Evolutionary conservation across 2,113 vertebrate species (phyloP).

Genomic region (Campylomormyrus numenius): DNA sequence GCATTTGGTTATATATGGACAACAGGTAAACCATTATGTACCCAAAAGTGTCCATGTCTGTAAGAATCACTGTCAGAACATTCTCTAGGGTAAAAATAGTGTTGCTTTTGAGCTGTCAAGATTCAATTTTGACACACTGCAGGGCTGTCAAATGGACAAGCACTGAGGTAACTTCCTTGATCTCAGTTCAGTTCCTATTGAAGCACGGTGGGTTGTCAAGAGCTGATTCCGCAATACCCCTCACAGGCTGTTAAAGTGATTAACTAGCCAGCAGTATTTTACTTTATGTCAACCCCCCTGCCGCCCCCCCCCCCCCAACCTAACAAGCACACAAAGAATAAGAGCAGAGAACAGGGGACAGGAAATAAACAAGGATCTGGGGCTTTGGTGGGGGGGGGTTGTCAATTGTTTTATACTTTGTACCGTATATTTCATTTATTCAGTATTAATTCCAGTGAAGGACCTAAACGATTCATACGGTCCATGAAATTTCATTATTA

Average conservation of each 20-base stretch:
- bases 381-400: not conserved
- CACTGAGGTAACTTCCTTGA: not conserved
- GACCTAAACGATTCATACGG: not conserved
- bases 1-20: not conserved
- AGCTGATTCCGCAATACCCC: not conserved
- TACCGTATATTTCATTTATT: not conserved
- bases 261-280: not conserved
- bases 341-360: not conserved
- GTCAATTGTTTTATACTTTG: not conserved
- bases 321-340: not conserved
- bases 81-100: not conserved
- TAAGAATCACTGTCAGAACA: not conserved
- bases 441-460: not conserved
- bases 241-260: slow-evolving; percentile 5
- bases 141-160: not conserved
- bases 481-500: not conserved
- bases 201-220: not conserved
- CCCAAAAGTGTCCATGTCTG: not conserved
- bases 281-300: not conserved
- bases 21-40: not conserved
- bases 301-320: not conserved
- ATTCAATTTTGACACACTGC: not conserved
- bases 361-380: not conserved
- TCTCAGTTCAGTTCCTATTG: not conserved
- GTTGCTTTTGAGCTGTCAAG: not conserved